These are phyloP conservation scores for Syrrhaptes paradoxus DNA, from an alignment of 2,113 vertebrate species.

Conservation along the genomic window DNA sequence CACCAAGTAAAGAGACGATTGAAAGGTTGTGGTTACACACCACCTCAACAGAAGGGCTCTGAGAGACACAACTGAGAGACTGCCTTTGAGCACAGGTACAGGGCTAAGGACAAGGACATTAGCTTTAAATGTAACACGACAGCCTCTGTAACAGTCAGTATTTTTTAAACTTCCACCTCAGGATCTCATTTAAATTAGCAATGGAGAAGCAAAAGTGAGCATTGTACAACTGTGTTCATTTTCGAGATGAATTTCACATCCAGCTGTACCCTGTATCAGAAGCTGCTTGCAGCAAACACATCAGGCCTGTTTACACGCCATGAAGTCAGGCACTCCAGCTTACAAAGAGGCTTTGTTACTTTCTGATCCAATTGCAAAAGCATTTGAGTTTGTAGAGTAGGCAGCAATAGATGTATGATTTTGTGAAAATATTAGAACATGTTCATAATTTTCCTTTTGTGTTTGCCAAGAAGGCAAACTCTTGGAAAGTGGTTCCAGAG, in stretches of 20 bases:
- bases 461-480: not conserved
- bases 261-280: not conserved
- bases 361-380: not conserved
- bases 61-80: not conserved
- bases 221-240: not conserved
- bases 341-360: not conserved
- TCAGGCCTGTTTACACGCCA: not conserved
- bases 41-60: not conserved
- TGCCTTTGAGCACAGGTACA: not conserved
- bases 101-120: not conserved
- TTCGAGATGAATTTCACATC: not conserved
- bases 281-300: not conserved
- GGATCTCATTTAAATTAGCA: not conserved
- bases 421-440: not conserved
- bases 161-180: not conserved
- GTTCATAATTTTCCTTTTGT: not conserved
- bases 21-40: not conserved
- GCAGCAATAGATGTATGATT: not conserved
- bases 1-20: not conserved
- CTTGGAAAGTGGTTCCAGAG: not conserved
- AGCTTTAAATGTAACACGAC: not conserved
- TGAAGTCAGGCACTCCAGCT: not conserved
- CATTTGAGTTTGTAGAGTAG: not conserved
- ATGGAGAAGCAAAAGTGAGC: not conserved
- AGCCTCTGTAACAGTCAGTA: not conserved